Percentiles rank a stretch among this genome's conserved stretches.
phyloP scores from a whole-genome alignment of 2,113 vertebrate genomes.

The Equus przewalskii region DNA sequence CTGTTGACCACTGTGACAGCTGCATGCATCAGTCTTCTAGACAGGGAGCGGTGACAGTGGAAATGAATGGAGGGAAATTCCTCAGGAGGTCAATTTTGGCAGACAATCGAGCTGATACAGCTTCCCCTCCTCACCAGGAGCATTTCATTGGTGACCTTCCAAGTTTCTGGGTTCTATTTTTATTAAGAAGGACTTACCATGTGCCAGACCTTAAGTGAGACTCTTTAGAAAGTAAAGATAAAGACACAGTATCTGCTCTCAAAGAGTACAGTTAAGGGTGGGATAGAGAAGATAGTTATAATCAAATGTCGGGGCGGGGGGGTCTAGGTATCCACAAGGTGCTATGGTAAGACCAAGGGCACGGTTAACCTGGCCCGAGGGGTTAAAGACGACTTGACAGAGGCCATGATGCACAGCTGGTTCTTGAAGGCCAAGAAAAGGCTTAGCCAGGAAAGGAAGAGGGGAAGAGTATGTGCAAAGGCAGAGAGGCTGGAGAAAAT shows the following conservation, averaged over 20 bases:
- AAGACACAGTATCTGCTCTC: neutral
- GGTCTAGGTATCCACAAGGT: neutral
- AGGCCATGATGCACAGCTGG: neutral
- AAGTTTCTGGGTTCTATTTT: constrained; percentile 57
- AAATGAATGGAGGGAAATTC: neutral
- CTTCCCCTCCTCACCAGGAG: neutral
- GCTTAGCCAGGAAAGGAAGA: neutral
- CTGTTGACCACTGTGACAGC: neutral
- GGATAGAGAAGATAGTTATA: neutral
- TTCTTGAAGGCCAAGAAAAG: constrained; percentile 9
- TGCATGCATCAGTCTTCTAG: neutral
- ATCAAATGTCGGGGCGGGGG: neutral
- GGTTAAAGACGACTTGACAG: neutral
- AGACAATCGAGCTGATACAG: neutral
- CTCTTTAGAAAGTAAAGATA: constrained; percentile 44
- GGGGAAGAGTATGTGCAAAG: neutral
- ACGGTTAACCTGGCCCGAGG: neutral
- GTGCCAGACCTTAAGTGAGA: constrained; percentile 41
- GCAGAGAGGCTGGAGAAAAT: neutral
- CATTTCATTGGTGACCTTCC: constrained; percentile 36
- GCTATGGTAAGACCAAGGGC: neutral
- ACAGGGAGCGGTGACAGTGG: neutral
- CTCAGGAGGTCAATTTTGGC: constrained; percentile 16
- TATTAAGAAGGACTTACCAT: constrained; percentile 40
- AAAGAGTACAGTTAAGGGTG: neutral